Percentiles rank a stretch among this genome's conserved stretches.
These are phyloP conservation scores for Drosophila mercatorum DNA, from an alignment of 2,888 invertebrate genomes.

Conservation along the genomic window DNA sequence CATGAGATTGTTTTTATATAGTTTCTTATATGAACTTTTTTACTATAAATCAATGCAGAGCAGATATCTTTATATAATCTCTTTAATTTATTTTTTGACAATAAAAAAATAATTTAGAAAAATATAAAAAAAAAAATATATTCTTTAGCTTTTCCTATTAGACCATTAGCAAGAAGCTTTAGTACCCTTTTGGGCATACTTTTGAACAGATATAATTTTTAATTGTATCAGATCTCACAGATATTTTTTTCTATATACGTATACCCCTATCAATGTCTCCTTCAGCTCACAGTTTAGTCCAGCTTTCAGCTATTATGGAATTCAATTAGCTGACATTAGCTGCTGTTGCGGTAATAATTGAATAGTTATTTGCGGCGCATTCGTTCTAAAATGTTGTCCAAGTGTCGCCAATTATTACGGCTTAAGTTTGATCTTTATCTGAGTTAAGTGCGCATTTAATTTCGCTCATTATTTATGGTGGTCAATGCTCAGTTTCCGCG, in stretches of 20 bases:
- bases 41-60: too few relatives aligned
- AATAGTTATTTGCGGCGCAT: constrained; percentile 42
- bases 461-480: constrained; percentile 73
- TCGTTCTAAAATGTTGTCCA: constrained; percentile 54
- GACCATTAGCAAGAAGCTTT: too few relatives aligned
- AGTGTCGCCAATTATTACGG: constrained; percentile 63
- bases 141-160: too few relatives aligned
- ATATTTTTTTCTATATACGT: background rate
- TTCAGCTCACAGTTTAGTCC: background rate
- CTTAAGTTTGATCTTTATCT: constrained; percentile 68
- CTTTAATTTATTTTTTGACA: too few relatives aligned
- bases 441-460: constrained; percentile 74
- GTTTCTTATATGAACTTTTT: too few relatives aligned
- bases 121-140: too few relatives aligned
- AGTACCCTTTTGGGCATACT: too few relatives aligned
- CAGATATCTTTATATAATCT: too few relatives aligned
- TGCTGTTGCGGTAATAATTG: constrained; percentile 20
- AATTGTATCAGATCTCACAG: too few relatives aligned
- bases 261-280: background rate
- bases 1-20: too few relatives aligned
- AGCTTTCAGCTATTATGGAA: constrained; percentile 4
- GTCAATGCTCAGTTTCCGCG: constrained; percentile 46
- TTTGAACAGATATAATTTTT: too few relatives aligned
- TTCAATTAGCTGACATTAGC: constrained; percentile 16
- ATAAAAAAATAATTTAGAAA: too few relatives aligned